Conservation (phyloP, 1,140 invertebrate species). For the Drosophila pachea region DNA sequence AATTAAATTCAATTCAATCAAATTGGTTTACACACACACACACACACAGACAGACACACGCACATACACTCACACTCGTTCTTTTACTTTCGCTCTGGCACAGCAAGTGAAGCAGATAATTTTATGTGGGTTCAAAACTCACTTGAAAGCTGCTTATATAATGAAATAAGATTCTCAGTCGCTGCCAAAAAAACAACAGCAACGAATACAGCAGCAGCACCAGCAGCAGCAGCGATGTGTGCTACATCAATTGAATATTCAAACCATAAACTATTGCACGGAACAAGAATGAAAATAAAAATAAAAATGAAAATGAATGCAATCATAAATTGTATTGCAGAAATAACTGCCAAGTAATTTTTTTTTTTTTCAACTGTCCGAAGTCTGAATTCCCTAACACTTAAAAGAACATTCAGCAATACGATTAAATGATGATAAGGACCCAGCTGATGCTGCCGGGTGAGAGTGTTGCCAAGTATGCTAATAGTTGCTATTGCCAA, state of each 20-base stretch:
- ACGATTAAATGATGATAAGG: no score
- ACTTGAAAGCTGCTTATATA: slow-evolving; percentile 52
- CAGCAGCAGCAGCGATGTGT: slow-evolving; percentile 7
- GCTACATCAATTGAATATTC: slow-evolving; percentile 22
- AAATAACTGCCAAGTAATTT: neutral
- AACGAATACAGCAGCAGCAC: neutral
- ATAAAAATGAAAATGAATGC: neutral
- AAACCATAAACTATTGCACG: slow-evolving; percentile 25
- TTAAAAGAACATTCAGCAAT: neutral
- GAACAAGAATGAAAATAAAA: neutral
- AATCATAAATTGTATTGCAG: neutral
- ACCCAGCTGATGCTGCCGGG: no score
- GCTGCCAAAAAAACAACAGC: slow-evolving; percentile 6
- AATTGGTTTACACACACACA: neutral
- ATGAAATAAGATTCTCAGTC: slow-evolving; percentile 46
- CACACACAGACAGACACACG: slow-evolving; percentile 1
- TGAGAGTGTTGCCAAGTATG: no score
- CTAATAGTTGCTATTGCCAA: no score
- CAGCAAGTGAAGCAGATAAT: slow-evolving; percentile 7
- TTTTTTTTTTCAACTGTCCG: neutral
- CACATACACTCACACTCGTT: neutral
- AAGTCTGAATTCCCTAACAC: neutral
- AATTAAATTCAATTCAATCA: slow-evolving; percentile 26
- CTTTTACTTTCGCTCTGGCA: neutral
- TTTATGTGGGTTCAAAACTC: slow-evolving; percentile 23